phyloP scores from a whole-genome alignment of 2,888 invertebrate species.

The Serripes groenlandicus region DNA sequence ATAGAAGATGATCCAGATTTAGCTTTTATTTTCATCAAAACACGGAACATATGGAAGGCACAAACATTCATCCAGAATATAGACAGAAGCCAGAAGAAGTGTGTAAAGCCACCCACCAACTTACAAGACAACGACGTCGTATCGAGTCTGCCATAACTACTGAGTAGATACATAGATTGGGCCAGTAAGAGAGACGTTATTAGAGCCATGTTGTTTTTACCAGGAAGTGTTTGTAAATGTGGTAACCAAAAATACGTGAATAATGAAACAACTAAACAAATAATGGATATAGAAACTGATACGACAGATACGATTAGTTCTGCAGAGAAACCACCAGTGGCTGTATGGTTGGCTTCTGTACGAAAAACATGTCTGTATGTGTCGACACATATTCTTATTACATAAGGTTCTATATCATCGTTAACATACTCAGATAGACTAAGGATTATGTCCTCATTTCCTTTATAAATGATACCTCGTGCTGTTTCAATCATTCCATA shows the following conservation, averaged over 20 bases:
- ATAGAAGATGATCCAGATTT: not conserved
- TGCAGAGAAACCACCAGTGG: not conserved
- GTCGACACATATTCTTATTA: not conserved
- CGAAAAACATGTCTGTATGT: not conserved
- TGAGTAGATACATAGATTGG: constrained; percentile 37
- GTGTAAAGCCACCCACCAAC: constrained; percentile 26
- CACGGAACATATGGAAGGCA: constrained; percentile 47
- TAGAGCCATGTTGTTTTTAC: constrained; percentile 48
- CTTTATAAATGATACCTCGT: not conserved
- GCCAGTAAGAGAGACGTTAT: constrained; percentile 30
- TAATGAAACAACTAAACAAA: constrained; percentile 38
- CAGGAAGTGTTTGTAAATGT: constrained; percentile 41
- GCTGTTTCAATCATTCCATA: not conserved
- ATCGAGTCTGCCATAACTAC: not conserved
- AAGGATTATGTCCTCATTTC: not conserved
- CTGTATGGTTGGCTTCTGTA: too few species aligned
- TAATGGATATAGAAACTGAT: constrained; percentile 21
- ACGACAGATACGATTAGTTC: constrained; percentile 9
- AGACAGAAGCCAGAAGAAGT: constrained; percentile 48
- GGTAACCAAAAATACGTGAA: constrained; percentile 35
- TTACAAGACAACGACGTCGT: constrained; percentile 18
- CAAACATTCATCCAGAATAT: constrained; percentile 45
- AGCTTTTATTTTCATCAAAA: constrained; percentile 25
- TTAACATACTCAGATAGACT: not conserved
- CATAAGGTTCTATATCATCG: not conserved